Base-by-base conservation (phyloP, 2,113 vertebrate species). In the Dasyprocta punctata region DNA sequence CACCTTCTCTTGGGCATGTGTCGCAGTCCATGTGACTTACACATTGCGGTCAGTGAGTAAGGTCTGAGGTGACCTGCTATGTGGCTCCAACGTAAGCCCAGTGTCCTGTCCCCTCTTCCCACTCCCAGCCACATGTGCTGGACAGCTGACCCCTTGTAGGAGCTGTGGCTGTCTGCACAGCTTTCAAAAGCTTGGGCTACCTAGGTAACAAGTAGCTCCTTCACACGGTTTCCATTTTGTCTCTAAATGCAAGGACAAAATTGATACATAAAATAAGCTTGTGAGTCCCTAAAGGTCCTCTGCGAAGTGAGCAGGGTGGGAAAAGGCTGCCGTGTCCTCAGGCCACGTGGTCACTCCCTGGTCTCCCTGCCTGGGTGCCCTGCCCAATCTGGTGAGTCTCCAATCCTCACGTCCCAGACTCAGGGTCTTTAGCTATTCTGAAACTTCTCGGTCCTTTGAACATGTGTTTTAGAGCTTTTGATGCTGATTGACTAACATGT, bases 81-180 rank as follows among this genome's bases (percentile, higher is more conserved):
- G n/a, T 3, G 41, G 75, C 52, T 11, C 44, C 4, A 6, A 30
- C 2, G 3, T 44, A 47, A 28, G 73, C 26, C 26, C 0, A 0
- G 2, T 8, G n/a, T 49, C 54, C 6, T 11, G 7, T 13, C 17
- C 17, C 49, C 30, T 47, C 61, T 73, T 2, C 10, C 38, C 58
- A 16, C 0, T 41, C 1, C 28, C 0, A 2, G 26, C 82, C 30
- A 26, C 0, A 0, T 24, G 28, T 28, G 12, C 10, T 2, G 6
- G 0, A 0, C 5, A 30, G 24, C 24, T 0, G 36, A 14, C 33
- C 54, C 49, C 71, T 30, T 7, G 16, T 26, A 67, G 56, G 56
- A 56, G 60, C 28, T 2, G 0, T 4, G 69, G 28, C 49, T 71
- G 63, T 91, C 84, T n/a, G n/a, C 60, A 28, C 4, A 3, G 58